Percentiles rank a stretch among this genome's conserved stretches.
These are phyloP conservation scores for Crepidodera aurea DNA, from an alignment of 2,888 invertebrate genomes.

Conservation along the genomic window DNA sequence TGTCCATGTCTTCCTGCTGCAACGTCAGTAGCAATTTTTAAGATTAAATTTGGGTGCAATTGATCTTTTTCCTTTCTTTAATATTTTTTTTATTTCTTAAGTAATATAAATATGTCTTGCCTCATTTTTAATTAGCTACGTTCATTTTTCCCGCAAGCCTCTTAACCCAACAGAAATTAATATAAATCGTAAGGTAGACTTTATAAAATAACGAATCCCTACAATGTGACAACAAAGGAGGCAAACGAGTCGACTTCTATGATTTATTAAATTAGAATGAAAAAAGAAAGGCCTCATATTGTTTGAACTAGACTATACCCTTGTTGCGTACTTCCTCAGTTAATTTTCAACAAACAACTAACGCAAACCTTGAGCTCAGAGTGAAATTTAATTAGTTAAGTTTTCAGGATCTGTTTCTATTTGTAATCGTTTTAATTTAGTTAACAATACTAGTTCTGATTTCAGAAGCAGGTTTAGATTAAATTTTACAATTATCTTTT, in stretches of 20 bases:
- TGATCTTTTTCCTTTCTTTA: too few species aligned
- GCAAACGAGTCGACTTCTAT: neutral
- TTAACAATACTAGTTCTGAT: neutral
- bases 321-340: constrained; percentile 9
- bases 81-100: too few species aligned
- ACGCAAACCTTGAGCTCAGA: neutral
- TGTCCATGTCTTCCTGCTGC: too few species aligned
- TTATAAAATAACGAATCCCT: too few species aligned
- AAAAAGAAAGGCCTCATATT: constrained; percentile 1
- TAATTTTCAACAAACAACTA: constrained; percentile 11
- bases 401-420: constrained; percentile 1
- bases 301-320: constrained; percentile 1
- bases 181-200: too few species aligned
- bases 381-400: constrained; percentile 11
- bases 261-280: constrained; percentile 13
- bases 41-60: too few species aligned
- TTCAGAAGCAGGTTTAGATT: neutral
- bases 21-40: too few species aligned
- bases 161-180: too few species aligned
- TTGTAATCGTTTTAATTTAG: constrained; percentile 3
- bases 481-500: too few species aligned
- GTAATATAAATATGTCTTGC: too few species aligned
- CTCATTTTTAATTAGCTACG: too few species aligned
- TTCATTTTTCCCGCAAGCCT: too few species aligned
- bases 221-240: neutral